These are phyloP conservation scores for Drosophila littoralis DNA, from an alignment of 1,140 invertebrate genomes.

Conservation along the genomic window DNA sequence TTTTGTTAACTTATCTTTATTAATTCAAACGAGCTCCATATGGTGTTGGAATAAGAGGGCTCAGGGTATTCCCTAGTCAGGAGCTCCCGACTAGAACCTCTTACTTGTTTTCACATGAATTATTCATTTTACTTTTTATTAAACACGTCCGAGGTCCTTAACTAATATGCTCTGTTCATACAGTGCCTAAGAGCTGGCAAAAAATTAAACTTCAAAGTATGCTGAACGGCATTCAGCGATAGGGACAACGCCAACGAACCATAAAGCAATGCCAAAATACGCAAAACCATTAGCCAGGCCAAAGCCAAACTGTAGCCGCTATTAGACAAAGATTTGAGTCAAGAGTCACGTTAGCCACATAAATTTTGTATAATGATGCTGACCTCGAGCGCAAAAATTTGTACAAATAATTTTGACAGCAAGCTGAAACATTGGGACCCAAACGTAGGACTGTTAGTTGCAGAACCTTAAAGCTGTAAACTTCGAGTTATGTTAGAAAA, in stretches of 20 bases:
- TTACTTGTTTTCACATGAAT: no score
- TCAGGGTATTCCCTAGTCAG: no score
- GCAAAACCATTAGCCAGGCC: constrained; percentile 53
- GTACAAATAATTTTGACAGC: constrained; percentile 56
- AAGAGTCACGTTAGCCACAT: constrained; percentile 59
- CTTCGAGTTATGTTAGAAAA: not conserved
- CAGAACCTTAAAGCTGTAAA: not conserved
- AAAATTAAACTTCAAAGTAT: constrained; percentile 23
- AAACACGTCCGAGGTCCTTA: not conserved
- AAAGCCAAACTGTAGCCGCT: not conserved
- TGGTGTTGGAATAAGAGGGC: no score
- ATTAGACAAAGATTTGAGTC: constrained; percentile 49
- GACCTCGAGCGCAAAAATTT: constrained; percentile 54
- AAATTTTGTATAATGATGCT: constrained; percentile 58
- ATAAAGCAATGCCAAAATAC: constrained; percentile 42
- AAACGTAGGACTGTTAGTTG: not conserved
- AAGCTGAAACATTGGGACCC: not conserved
- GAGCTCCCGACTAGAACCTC: no score
- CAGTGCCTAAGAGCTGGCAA: not conserved
- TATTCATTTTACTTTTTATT: no score
- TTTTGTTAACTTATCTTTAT: no score
- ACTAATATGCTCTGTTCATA: not conserved
- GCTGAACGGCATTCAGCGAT: constrained; percentile 23
- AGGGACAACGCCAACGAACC: constrained; percentile 54
- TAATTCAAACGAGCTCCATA: no score